Evolutionary conservation across 2,797 vertebrate genomes (phyloP).

Genomic region (Tapirus indicus): DNA sequence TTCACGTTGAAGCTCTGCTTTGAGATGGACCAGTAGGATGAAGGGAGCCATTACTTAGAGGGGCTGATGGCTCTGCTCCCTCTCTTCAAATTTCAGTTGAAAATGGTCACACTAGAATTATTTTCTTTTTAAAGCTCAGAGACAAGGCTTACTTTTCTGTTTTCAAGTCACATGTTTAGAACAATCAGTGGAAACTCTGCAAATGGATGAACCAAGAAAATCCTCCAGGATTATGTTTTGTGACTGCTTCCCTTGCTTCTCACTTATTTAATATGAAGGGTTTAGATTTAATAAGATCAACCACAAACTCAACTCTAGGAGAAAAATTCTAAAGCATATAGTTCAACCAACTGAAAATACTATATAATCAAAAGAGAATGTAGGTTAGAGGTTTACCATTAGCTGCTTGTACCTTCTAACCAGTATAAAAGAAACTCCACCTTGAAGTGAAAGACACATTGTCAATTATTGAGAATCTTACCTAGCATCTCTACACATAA

Average conservation of each 20-base stretch:
- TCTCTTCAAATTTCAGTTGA: not conserved
- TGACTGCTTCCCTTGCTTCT: not conserved
- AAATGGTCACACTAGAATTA: not conserved
- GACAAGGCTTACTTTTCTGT: not conserved
- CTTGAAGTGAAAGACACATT: not conserved
- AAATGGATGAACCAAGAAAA: not conserved
- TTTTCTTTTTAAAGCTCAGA: slow-evolving; percentile 2
- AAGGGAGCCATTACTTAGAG: not conserved
- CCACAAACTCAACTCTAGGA: not conserved
- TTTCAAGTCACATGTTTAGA: not conserved
- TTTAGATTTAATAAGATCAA: slow-evolving; percentile 35
- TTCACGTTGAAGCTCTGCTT: not conserved
- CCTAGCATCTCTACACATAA: fast-evolving
- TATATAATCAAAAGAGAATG: slow-evolving; percentile 25
- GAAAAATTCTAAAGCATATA: not conserved
- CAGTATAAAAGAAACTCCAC: not conserved
- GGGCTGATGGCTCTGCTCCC: not conserved
- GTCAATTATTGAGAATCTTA: not conserved
- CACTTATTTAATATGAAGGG: not conserved
- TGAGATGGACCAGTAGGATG: not conserved
- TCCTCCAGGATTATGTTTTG: not conserved
- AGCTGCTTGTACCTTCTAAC: not conserved
- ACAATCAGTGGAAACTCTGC: not conserved
- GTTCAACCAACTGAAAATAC: slow-evolving; percentile 30
- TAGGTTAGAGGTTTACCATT: not conserved